These are phyloP conservation scores for Jordanella pulchra DNA, from an alignment of 2,797 vertebrate species.

Conservation along the genomic window DNA sequence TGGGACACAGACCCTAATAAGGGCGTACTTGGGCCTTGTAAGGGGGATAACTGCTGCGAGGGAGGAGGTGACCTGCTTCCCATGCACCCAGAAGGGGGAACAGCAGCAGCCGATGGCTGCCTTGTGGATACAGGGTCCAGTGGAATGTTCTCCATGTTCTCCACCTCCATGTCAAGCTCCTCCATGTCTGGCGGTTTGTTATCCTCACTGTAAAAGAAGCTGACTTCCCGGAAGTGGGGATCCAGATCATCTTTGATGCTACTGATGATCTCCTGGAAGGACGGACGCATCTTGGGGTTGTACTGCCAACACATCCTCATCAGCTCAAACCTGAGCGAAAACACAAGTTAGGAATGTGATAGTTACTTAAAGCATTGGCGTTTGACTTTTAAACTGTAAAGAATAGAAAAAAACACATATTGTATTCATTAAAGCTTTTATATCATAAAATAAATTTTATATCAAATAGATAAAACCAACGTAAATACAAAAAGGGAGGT, in stretches of 20 bases:
- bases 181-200: conserved; percentile 96
- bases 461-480: background rate
- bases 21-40: conserved; percentile 71
- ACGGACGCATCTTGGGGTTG: conserved; percentile 96
- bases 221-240: conserved; percentile 90
- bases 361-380: background rate
- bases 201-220: conserved; percentile 99
- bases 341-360: background rate
- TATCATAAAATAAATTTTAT: background rate
- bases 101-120: conserved; percentile 74
- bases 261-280: conserved; percentile 96
- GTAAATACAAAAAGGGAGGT: too few species aligned
- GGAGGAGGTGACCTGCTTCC: conserved; percentile 77
- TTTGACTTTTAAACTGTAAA: background rate
- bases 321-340: conserved; percentile 87
- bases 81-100: conserved; percentile 50
- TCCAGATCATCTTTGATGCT: conserved; percentile 96
- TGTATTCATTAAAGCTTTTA: background rate
- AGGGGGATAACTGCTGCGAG: conserved; percentile 80
- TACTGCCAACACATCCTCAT: conserved; percentile 99
- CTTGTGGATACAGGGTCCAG: conserved; percentile 90
- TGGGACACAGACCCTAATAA: conserved; percentile 66
- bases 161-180: conserved; percentile 94
- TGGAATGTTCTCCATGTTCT: conserved; percentile 97
- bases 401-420: background rate